A percentile compares a stretch with the other conserved stretches of the same genome.
phyloP scores from a whole-genome alignment of 2,888 invertebrate species.

The Rhingia rostrata region DNA sequence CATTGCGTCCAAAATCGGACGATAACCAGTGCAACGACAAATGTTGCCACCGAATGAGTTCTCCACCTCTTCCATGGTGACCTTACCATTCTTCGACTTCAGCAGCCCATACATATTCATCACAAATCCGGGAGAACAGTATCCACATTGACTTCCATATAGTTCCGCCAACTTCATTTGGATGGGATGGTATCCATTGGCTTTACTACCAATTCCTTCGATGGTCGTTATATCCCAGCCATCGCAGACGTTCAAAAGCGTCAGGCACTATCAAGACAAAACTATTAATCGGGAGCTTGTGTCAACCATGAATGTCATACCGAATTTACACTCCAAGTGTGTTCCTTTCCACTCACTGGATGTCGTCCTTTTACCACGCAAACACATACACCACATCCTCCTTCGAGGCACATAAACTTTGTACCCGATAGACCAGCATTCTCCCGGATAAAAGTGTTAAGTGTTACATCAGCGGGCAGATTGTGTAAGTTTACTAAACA shows the following conservation, averaged over 20 bases:
- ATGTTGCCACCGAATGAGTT: slow-evolving; percentile 91
- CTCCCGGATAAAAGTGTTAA: slow-evolving; percentile 86
- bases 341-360: slow-evolving; percentile 71
- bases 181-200: slow-evolving; percentile 87
- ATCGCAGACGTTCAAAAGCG: slow-evolving; percentile 86
- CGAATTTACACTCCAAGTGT: slow-evolving; percentile 86
- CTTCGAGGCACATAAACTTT: slow-evolving; percentile 87
- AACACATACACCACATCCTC: slow-evolving; percentile 87
- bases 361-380: slow-evolving; percentile 82
- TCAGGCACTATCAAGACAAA: slow-evolving; percentile 84
- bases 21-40: slow-evolving; percentile 91
- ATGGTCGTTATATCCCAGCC: slow-evolving; percentile 88
- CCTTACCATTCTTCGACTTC: slow-evolving; percentile 83
- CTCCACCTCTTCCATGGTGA: slow-evolving; percentile 87
- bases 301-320: slow-evolving; percentile 82
- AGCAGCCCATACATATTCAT: slow-evolving; percentile 88
- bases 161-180: slow-evolving; percentile 86
- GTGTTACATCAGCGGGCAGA: slow-evolving; percentile 83
- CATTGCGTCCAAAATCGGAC: slow-evolving; percentile 91
- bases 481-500: slow-evolving; percentile 78
- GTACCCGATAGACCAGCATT: slow-evolving; percentile 85
- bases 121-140: slow-evolving; percentile 90
- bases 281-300: not conserved
- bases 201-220: slow-evolving; percentile 88
- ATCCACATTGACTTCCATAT: slow-evolving; percentile 90